Base-by-base conservation (phyloP, 2,797 vertebrate genomes). In the Taeniopygia guttata region DNA sequence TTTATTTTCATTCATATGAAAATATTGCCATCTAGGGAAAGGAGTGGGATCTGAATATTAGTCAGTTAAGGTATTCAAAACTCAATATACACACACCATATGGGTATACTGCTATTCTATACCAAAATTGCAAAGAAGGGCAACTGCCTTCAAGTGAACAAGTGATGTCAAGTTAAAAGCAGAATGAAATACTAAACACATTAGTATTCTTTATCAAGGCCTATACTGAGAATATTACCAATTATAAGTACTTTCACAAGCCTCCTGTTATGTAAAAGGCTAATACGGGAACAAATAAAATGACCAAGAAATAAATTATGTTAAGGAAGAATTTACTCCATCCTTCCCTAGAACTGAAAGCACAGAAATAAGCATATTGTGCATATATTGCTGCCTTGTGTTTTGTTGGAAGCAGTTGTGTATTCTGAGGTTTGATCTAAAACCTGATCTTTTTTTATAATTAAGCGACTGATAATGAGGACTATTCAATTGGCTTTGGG, bases 21-120 rank as follows among this genome's bases (percentile, higher is more conserved):
- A 87, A 93, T 40, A 86, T 94, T 94, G 87, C 92, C 87, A 88
- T 79, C 79, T 90, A 94, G 79, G 83, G 94, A 95, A 88, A 87
- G 62, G 56, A 94, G 77, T 0, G 19, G 11, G 38, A 55, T 89
- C 45, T 70, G 59, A 92, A 59, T 72, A 45, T 38, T 67, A 58
- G 34, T 93, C 21, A 78, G 0, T 89, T 73, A 78, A 81, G 20
- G 27, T 46, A 13, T 32, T 36, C 48, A 76, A 85, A 88, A 82
- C 16, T 48, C 52, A 32, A 5, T 67, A 13, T 32, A 9, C 30
- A 13, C 36, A 18, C 55, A 78, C 16, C 20, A 43, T 48, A 11
- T 1, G 1, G 21, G 6, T 30, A 45, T 89, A 46, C 42, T 85
- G 34, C 32, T 73, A 9, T 51, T 88, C 16, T 59, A 2, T 54